Conservation (phyloP, 2,888 invertebrate species). For the Nasonovia ribisnigri region DNA sequence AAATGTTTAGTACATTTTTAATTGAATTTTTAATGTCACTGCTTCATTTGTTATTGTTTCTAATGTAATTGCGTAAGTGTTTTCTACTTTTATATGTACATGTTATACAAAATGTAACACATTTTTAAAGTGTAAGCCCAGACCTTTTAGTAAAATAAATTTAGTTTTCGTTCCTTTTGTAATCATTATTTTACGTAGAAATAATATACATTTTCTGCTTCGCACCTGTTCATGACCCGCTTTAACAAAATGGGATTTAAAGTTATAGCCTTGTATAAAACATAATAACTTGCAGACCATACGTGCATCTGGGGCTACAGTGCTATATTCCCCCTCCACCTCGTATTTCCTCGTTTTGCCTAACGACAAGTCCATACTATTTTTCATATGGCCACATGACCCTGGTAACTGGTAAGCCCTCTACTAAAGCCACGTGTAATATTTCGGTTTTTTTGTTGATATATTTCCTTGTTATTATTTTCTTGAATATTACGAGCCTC, state of each 20-base stretch:
- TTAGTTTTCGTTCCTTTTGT: conserved; percentile 34
- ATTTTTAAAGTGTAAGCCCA: not conserved
- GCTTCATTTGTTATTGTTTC: not conserved
- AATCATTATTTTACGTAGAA: conserved; percentile 53
- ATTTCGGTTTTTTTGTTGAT: conserved; percentile 32
- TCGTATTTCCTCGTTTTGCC: conserved; percentile 7
- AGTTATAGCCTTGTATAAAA: conserved; percentile 59
- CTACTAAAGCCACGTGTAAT: conserved; percentile 46
- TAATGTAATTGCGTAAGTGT: not conserved
- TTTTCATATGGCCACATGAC: conserved; percentile 56
- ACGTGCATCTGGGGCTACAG: conserved; percentile 51
- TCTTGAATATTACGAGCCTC: conserved; percentile 52
- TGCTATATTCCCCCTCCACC: not conserved
- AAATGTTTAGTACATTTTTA: not conserved
- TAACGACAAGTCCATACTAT: conserved; percentile 59
- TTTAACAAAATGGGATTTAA: conserved; percentile 58
- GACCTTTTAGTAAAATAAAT: conserved; percentile 36
- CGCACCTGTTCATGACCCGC: conserved; percentile 60
- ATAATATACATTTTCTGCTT: conserved; percentile 56
- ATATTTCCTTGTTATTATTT: conserved; percentile 53
- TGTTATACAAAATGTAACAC: not conserved
- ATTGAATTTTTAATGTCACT: not conserved
- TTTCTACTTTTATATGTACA: not conserved
- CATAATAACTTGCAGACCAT: conserved; percentile 60
- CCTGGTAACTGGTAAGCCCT: conserved; percentile 3